Evolutionary conservation across 2,797 vertebrate genomes (phyloP), one percentile per base, ranked within the genome.

Genomic region (Falco novaeseelandiae): DNA sequence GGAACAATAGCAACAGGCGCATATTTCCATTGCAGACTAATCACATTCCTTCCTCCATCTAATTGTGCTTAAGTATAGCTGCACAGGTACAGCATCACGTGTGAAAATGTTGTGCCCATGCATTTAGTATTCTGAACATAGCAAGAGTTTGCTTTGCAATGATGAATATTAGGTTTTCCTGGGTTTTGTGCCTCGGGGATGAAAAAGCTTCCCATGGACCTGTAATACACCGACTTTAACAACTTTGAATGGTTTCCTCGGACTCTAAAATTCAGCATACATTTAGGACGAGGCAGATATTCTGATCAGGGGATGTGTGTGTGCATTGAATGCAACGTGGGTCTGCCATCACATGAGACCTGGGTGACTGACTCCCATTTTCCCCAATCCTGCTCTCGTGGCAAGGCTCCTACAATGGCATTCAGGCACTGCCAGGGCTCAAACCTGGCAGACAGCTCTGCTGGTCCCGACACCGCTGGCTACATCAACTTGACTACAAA

Each of bases 361-460:
- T 29, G 49, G 13, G 38, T 46, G 71, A 34, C 10, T 6, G 14
- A 34, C 19, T 61, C 78, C 12, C 13, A 4, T 23, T 52, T 51
- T 89, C 59, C 48, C 42, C 25, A 14, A 21, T 49, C 42, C 63
- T 40, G 54, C 54, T 52, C 67, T 59, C 59, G 12, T n/a, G 29
- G 32, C 11, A 36, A 32, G 22, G 9, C 23, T 88, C 23, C 69
- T 63, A 67, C 14, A 25, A 30, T 1, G 77, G 83, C 71, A 61
- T 46, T 78, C 34, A 46, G 71, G 51, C 80, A 65, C 65, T 42
- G 25, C 4, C n/a, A 57, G 69, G 19, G 87, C 78, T 69, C 88
- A 95, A 97, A 94, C 14, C 76, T 95, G 96, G 96, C 95, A 91
- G 81, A 73, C 6, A 4, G 46, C 58, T 76, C 63, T 76, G 30